Conservation (phyloP, 2,113 vertebrate genomes). For the Psophia crepitans region DNA sequence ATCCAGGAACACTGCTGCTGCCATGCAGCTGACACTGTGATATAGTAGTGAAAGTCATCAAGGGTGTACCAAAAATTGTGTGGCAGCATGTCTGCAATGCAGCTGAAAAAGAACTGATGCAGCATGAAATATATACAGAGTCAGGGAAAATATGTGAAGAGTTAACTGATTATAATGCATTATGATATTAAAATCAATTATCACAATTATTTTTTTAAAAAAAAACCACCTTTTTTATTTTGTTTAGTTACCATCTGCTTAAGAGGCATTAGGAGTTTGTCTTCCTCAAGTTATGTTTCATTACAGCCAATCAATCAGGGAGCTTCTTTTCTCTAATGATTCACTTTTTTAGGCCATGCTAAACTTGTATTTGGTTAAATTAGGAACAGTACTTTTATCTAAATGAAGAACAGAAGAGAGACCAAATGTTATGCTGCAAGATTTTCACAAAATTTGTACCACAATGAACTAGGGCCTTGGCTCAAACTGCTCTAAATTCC, state of each 20-base stretch:
- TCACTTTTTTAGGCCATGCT: background rate
- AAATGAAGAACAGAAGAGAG: conserved; percentile 7
- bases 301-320: background rate
- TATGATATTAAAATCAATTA: background rate
- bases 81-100: background rate
- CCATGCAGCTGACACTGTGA: background rate
- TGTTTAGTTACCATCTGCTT: background rate
- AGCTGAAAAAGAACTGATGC: background rate
- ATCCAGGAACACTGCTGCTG: background rate
- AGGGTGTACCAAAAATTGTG: background rate
- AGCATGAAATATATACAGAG: background rate
- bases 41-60: background rate
- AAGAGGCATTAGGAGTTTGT: background rate
- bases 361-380: background rate
- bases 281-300: background rate
- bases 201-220: background rate
- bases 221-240: background rate
- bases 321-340: background rate
- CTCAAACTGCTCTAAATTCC: background rate
- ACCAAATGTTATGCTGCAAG: background rate
- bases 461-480: background rate
- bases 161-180: background rate
- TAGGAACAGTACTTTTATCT: background rate
- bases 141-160: background rate
- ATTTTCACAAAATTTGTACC: background rate